Conservation (phyloP, 1,140 invertebrate species). For the Drosophila nigrodunni region DNA sequence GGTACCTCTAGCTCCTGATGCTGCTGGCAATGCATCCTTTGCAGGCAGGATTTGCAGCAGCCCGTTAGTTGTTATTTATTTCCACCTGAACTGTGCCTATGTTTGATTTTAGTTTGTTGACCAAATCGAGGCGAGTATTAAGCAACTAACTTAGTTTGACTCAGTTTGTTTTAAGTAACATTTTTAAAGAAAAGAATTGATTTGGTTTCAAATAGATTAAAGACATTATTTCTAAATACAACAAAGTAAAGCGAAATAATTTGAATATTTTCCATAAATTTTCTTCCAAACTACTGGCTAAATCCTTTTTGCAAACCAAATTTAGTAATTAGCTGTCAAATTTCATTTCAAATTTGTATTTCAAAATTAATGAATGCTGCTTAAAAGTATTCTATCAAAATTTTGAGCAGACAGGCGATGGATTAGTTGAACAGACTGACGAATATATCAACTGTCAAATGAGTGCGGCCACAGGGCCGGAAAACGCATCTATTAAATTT, state of each 20-base stretch:
- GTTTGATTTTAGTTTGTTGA: conserved; percentile 13
- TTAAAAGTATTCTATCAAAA: conserved; percentile 30
- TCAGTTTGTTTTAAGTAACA: no score
- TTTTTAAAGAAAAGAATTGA: no score
- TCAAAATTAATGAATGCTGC: neutral
- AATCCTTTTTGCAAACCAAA: neutral
- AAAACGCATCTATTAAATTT: conserved; percentile 75
- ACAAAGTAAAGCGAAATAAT: no score
- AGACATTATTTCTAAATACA: no score
- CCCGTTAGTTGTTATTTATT: conserved; percentile 7
- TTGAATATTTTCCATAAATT: no score
- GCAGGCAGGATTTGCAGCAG: conserved; percentile 46
- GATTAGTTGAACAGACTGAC: neutral
- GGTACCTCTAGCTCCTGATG: conserved; percentile 2
- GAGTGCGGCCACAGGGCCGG: conserved; percentile 34
- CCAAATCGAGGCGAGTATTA: neutral
- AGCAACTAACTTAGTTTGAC: neutral
- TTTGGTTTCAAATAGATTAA: no score
- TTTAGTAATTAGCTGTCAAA: neutral
- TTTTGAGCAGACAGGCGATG: neutral
- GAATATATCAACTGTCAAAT: conserved; percentile 24
- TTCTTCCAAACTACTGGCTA: no score
- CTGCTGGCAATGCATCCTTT: conserved; percentile 46
- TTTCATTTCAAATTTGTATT: neutral
- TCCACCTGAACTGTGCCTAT: conserved; percentile 8